Conservation (phyloP, 2,888 invertebrate species). For the Gandaritis pyraliata region DNA sequence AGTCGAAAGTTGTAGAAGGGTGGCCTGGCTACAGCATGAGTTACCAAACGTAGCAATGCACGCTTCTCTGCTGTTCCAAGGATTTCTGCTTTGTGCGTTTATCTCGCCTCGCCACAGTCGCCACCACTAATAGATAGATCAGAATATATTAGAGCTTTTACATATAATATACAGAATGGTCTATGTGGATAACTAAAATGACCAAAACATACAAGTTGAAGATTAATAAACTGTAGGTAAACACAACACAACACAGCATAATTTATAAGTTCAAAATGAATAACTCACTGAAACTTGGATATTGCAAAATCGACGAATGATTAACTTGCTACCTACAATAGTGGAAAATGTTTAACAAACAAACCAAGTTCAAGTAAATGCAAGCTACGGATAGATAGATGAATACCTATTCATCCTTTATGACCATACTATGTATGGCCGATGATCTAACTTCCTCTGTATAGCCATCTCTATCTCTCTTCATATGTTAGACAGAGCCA, state of each 20-base stretch:
- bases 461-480: neutral
- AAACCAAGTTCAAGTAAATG: neutral
- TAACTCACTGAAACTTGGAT: neutral
- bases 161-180: too few relatives aligned
- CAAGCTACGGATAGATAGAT: neutral
- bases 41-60: conserved; percentile 14
- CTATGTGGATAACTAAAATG: too few relatives aligned
- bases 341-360: neutral
- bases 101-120: too few relatives aligned
- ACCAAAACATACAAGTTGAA: too few relatives aligned
- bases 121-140: neutral
- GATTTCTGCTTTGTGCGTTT: conserved; percentile 16
- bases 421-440: neutral
- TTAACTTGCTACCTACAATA: neutral
- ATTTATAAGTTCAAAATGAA: neutral
- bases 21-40: conserved; percentile 11
- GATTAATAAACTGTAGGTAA: too few relatives aligned
- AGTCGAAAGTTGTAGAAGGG: conserved; percentile 1
- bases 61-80: conserved; percentile 14
- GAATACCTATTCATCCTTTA: neutral
- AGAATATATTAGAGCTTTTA: too few relatives aligned
- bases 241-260: too few relatives aligned
- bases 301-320: neutral
- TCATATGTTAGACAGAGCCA: neutral
- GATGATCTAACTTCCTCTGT: conserved; percentile 3